Percentiles rank a stretch among this genome's conserved stretches.
Evolutionary conservation across 2,888 invertebrate species (phyloP).

Genomic region (Gandaritis pyraliata): DNA sequence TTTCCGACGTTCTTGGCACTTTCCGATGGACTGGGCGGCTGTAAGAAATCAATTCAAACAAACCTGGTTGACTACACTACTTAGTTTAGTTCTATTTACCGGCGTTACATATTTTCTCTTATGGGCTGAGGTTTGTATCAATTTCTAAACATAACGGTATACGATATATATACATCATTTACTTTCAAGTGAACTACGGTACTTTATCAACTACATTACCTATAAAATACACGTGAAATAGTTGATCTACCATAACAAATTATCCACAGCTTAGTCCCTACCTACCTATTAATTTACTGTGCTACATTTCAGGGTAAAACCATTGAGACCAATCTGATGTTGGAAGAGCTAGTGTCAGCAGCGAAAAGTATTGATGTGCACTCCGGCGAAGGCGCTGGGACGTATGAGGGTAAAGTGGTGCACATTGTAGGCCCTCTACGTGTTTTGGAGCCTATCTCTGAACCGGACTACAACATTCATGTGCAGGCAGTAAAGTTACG

Average conservation of each 20-base stretch:
- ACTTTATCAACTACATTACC: too few relatives aligned
- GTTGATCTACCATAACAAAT: too few relatives aligned
- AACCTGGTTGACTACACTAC: constrained; percentile 89
- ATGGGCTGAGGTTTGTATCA: constrained; percentile 91
- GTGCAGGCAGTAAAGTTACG: constrained; percentile 93
- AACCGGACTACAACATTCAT: constrained; percentile 93
- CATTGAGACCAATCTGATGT: constrained; percentile 90
- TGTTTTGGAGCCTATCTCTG: constrained; percentile 92
- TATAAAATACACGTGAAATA: too few relatives aligned
- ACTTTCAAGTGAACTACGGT: neutral
- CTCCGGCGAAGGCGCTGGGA: constrained; percentile 86
- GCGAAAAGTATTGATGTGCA: constrained; percentile 87
- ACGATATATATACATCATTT: neutral
- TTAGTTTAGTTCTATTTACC: constrained; percentile 87
- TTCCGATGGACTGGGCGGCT: constrained; percentile 69
- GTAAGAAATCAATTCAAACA: constrained; percentile 85
- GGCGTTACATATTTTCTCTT: constrained; percentile 89
- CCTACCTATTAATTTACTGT: too few relatives aligned
- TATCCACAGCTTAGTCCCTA: too few relatives aligned
- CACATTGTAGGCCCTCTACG: constrained; percentile 90
- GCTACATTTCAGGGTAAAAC: constrained; percentile 87
- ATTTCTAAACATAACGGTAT: too few relatives aligned
- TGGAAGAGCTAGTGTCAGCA: constrained; percentile 88
- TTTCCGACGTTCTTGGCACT: neutral
- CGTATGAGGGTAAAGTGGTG: constrained; percentile 90